Evolutionary conservation across 1,140 invertebrate species (phyloP), one percentile per base, ranked within the genome.

Genomic region (Drosophila truncata): DNA sequence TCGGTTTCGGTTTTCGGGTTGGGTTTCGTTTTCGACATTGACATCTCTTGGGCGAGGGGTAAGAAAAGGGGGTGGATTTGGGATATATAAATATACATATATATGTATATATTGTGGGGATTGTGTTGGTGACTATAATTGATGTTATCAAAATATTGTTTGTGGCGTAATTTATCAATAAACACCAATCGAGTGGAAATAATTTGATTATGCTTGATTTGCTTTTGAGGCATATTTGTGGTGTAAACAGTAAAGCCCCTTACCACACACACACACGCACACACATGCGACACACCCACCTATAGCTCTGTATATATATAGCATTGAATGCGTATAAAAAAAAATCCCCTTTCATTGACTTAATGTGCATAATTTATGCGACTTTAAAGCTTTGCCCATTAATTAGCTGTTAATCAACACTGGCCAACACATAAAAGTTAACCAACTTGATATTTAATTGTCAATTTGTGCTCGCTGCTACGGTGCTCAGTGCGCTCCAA

Each of bases 71-170:
- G 33, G 3, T 37, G 33, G 33, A 35, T 35, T 55, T 62, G 63
- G 25, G 29, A 27, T 27, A 29, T 47, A 29, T 50, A 33, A 29
- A n/a, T 16, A 25, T 14, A 25, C 10, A 20, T 13, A 23, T 13
- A 52, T 37, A 23, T 8, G 14, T 35, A 23, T 57, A 13, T 25
- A 13, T 57, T 7, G n/a, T 39, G 50, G 39, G 63, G 42, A 33
- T 54, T 77, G 52, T 69, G 55, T 49, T 78, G 83, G 86, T 84
- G 87, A 88, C 87, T 86, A 91, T 92, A 92, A 92, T 91, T 92
- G 90, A 92, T 92, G 85, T 86, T 91, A 92, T 92, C 91, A 92
- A 91, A 91, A 91, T 92, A 92, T 91, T 92, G 83, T 92, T 88
- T 91, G 91, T 91, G 86, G 91, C 87, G 82, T 83, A 92, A 92